Evolutionary conservation across 2,113 vertebrate species (phyloP), one percentile per base, ranked within the genome.

Genomic region (Ariopsis seemanni): DNA sequence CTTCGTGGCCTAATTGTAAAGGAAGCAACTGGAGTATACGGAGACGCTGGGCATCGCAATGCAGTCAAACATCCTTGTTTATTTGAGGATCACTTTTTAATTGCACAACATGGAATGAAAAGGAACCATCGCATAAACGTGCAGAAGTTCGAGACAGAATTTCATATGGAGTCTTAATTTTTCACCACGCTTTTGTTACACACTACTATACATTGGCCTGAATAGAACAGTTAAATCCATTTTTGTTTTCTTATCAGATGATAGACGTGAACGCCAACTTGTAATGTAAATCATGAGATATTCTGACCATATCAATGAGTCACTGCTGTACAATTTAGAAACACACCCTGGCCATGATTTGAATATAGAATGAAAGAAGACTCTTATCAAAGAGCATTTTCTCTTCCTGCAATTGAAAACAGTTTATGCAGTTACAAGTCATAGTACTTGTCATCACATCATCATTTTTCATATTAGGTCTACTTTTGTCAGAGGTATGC

Each of bases 11-110:
- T 89, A 90, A 90, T 93, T 93, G 93, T 91, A 90, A 92, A 92
- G 93, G 93, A 93, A 93, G 93, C 92, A 93, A 93, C 92, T 89
- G 87, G n/a, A 92, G 92, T 92, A 94, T 87, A 90, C 91, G 91
- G 94, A 88, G 88, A 90, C 87, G 87, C 90, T 82, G 52, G 91
- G 91, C 65, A n/a, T 65, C 53, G 57, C 92, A 91, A 93, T 91
- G 50, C 72, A 89, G 85, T 82, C 27, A 71, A 67, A 88, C 63
- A 42, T 42, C 58, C 80, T 88, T 83, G 88, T 89, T 91, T 84
- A 86, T 20, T 79, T 67, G 42, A 34, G 53, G 74, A 87, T 78
- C 27, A 22, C 55, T 65, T 67, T 84, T 71, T 52, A 48, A 65
- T 55, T 79, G 72, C 63, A 80, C 30, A 58, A 72, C 67, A 75